Conservation (phyloP, 2,113 vertebrate species). For the Cephalopterus ornatus region DNA sequence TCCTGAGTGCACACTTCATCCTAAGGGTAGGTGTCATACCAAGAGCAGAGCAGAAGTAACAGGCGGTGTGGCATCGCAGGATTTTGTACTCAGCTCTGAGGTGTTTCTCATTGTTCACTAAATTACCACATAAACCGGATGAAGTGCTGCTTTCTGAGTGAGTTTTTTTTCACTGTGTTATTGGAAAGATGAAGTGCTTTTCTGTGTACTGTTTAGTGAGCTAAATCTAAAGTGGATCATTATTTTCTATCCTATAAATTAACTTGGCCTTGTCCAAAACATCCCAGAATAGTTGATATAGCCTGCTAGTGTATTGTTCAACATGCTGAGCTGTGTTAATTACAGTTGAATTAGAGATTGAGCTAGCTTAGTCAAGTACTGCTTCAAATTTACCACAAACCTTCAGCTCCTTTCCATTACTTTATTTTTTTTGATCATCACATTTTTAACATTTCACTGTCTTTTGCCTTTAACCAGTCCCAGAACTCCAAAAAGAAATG, state of each 20-base stretch:
- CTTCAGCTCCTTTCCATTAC: neutral
- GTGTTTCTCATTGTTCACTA: neutral
- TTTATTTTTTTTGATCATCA: neutral
- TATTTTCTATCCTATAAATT: neutral
- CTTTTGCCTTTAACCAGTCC: neutral
- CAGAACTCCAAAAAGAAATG: neutral
- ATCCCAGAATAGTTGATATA: neutral
- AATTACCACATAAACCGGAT: neutral
- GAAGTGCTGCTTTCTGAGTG: neutral
- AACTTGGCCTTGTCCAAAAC: neutral
- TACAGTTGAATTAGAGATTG: neutral
- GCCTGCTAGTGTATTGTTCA: neutral
- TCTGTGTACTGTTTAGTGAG: neutral
- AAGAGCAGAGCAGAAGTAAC: neutral
- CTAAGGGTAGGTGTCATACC: neutral
- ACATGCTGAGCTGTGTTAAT: neutral
- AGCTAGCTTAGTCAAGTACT: neutral
- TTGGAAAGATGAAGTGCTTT: neutral
- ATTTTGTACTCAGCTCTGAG: neutral
- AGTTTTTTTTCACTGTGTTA: rapidly evolving
- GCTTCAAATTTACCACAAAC: neutral
- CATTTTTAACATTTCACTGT: neutral
- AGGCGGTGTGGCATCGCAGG: neutral
- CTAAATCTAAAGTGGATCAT: neutral
- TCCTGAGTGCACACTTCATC: neutral